Base-by-base conservation (phyloP, 2,113 vertebrate genomes). In the Urocitellus parryii region DNA sequence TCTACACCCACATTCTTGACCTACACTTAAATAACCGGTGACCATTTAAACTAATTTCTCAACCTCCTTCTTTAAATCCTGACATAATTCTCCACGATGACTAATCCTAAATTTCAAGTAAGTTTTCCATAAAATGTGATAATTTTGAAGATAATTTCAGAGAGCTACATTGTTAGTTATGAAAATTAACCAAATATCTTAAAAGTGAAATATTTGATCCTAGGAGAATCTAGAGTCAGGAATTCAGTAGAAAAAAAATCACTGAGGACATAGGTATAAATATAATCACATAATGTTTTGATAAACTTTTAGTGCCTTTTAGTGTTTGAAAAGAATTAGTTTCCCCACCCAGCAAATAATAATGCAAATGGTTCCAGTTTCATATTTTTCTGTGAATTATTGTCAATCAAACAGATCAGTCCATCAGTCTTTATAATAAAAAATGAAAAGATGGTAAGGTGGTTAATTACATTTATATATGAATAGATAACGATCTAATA, bases 301-400 rank as follows among this genome's bases (percentile, higher is more conserved):
- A 94, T 97, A 97, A 93, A 97, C 97, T 93, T 97, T 94, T 95
- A 95, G 82, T 97, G 82, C 70, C 27, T 97, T 96, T 98, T 92
- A 97, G 92, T 96, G 51, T 86, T 98, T 98, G 93, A 98, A 97
- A 98, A 98, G 88, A 77, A 90, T 97, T 96, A 27, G 2, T 84
- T 94, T 94, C 58, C 70, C 51, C 79, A 83, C 29, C 22, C 32
- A 95, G 76, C 48, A 95, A 96, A 91, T 84, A 86, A 97, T 97
- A 98, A 98, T 98, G 98, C 89, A 98, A 97, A 98, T 98, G 73
- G 88, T 95, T 61, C 95, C 87, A 22, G 96, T 94, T 97, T 96
- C 95, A 97, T 88, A 96, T 98, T 98, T 98, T 96, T 95, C 96
- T 97, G 96, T 98, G 96, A 97, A 98, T 98, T 98, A 97, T 96